Conservation (phyloP, 2,113 vertebrate genomes). For the Pungitius pungitius region DNA sequence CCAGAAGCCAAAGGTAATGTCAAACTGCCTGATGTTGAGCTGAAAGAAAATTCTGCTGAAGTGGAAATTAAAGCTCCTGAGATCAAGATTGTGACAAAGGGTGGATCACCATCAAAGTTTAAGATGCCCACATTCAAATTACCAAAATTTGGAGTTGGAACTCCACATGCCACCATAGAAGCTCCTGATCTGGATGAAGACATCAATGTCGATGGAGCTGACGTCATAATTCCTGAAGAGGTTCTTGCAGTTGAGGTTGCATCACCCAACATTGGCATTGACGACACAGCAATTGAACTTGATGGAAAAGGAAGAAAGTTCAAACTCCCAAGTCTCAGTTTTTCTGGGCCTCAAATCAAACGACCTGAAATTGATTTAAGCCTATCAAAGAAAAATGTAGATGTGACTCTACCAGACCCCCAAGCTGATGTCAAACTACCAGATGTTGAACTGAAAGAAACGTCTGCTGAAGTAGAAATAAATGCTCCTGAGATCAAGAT, state of each 20-base stretch:
- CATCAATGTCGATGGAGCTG: not conserved
- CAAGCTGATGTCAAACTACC: no score
- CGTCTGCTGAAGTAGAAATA: no score
- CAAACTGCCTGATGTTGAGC: no score
- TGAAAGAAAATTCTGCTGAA: no score
- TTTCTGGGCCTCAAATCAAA: constrained; percentile 52
- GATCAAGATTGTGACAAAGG: no score
- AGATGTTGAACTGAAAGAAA: no score
- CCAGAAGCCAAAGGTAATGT: no score
- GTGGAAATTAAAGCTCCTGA: no score
- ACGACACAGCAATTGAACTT: constrained; percentile 6
- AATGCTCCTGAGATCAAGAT: no score
- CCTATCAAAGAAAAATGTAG: not conserved
- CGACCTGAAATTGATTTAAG: constrained; percentile 39
- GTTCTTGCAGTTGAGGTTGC: constrained; percentile 5
- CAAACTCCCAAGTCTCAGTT: constrained; percentile 50
- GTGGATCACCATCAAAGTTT: constrained; percentile 40
- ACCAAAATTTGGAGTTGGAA: constrained; percentile 49
- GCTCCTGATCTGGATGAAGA: constrained; percentile 18
- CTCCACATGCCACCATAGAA: constrained; percentile 7
- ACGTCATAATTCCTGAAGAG: constrained; percentile 6
- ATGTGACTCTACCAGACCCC: constrained; percentile 4
- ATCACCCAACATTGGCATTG: constrained; percentile 6
- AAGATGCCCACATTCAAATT: constrained; percentile 60
- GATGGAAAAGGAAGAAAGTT: constrained; percentile 34